Evolutionary conservation across 2,113 vertebrate species (phyloP).

Genomic region (Podilymbus podiceps): DNA sequence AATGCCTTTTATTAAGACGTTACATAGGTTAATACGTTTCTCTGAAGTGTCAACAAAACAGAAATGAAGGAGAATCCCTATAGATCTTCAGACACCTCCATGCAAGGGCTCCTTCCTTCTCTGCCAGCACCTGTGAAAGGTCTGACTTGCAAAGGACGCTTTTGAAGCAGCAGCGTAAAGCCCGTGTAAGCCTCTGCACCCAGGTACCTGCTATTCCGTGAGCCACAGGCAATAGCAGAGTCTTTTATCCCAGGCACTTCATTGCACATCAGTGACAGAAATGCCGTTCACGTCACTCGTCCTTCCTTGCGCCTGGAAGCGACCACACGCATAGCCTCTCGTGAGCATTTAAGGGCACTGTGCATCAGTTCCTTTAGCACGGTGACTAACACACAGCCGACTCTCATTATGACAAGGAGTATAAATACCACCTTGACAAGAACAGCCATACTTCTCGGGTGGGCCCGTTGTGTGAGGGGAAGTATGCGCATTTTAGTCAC

Average conservation of each 20-base stretch:
- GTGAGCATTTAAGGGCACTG: not conserved
- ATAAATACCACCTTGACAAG: not conserved
- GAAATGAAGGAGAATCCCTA: not conserved
- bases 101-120: not conserved
- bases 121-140: not conserved
- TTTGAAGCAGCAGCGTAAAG: not conserved
- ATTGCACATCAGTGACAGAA: not conserved
- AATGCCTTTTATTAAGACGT: not conserved
- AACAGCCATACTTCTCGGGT: not conserved
- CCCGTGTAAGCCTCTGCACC: not conserved
- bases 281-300: not conserved
- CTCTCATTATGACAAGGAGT: not conserved
- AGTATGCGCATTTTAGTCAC: not conserved
- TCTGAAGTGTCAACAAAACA: not conserved
- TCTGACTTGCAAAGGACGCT: not conserved
- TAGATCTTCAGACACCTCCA: not conserved
- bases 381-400: not conserved
- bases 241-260: not conserved
- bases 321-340: not conserved
- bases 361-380: not conserved
- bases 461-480: not conserved
- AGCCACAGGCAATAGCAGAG: not conserved
- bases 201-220: not conserved
- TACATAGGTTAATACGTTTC: not conserved
- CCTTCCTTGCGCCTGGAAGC: not conserved